phyloP scores from a whole-genome alignment of 2,113 vertebrate species.

The Callionymus lyra region DNA sequence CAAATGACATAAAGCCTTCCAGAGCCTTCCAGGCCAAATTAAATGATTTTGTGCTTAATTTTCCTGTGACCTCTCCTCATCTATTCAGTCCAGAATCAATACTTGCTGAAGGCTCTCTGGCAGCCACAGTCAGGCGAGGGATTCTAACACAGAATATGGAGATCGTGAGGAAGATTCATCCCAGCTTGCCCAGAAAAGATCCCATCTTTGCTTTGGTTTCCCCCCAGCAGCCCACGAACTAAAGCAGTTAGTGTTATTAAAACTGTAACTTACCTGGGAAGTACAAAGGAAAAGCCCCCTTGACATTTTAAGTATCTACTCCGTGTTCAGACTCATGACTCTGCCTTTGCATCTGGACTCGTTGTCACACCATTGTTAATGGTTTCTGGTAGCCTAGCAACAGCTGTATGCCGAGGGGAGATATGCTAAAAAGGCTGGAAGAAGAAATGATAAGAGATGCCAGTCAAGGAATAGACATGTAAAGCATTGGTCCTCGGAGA shows the following conservation, averaged over 20 bases:
- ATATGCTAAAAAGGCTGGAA: constrained; percentile 8
- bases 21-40: too few relatives aligned
- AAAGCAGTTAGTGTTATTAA: constrained; percentile 17
- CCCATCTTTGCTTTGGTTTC: constrained; percentile 14
- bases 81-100: too few relatives aligned
- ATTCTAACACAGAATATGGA: too few relatives aligned
- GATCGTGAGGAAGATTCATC: too few relatives aligned
- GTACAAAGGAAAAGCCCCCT: neutral
- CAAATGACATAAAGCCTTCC: too few relatives aligned
- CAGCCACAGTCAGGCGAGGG: too few relatives aligned
- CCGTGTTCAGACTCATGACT: neutral
- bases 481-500: constrained; percentile 25
- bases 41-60: too few relatives aligned
- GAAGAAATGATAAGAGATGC: too few relatives aligned
- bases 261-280: constrained; percentile 20
- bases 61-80: too few relatives aligned
- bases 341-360: constrained; percentile 4
- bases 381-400: constrained; percentile 53
- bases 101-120: too few relatives aligned
- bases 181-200: too few relatives aligned
- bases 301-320: neutral
- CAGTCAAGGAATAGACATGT: constrained; percentile 1
- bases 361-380: constrained; percentile 19
- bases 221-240: constrained; percentile 18
- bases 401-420: constrained; percentile 34